phyloP scores from a whole-genome alignment of 2,797 vertebrate genomes.

The Falco cherrug region DNA sequence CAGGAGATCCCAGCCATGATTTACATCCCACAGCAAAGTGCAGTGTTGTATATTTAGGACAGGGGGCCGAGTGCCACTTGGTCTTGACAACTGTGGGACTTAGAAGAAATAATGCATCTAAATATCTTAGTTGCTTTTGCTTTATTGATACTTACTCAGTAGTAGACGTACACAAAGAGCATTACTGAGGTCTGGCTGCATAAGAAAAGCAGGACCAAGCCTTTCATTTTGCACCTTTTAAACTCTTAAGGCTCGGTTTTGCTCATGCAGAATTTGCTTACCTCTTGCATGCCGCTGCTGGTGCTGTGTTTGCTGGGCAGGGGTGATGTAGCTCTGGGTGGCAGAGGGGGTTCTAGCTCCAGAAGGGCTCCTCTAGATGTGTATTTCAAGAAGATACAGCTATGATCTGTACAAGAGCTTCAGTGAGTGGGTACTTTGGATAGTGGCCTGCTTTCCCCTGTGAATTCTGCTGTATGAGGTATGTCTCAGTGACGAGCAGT shows the following conservation, averaged over 20 bases:
- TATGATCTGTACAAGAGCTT: not conserved
- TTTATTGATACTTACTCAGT: not conserved
- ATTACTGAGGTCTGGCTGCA: too few relatives aligned
- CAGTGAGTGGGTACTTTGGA: not conserved
- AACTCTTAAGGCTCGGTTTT: not conserved
- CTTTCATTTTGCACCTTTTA: not conserved
- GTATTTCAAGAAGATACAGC: not conserved
- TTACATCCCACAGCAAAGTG: not conserved
- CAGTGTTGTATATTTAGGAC: not conserved
- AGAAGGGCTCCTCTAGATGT: not conserved
- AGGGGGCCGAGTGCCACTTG: rapidly evolving
- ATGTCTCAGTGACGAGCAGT: not conserved
- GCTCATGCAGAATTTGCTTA: rapidly evolving
- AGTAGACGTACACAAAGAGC: not conserved
- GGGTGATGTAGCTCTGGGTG: not conserved
- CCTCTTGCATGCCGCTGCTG: not conserved
- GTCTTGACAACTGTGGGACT: not conserved
- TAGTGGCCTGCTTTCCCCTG: not conserved
- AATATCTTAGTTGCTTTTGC: not conserved
- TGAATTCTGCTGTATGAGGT: not conserved
- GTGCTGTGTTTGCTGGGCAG: not conserved
- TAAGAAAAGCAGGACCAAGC: not conserved
- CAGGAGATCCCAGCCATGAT: not conserved
- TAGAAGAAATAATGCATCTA: not conserved
- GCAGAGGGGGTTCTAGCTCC: not conserved